Evolutionary conservation across 2,113 vertebrate species (phyloP).

Genomic region (Sinocyclocheilus rhinocerous): DNA sequence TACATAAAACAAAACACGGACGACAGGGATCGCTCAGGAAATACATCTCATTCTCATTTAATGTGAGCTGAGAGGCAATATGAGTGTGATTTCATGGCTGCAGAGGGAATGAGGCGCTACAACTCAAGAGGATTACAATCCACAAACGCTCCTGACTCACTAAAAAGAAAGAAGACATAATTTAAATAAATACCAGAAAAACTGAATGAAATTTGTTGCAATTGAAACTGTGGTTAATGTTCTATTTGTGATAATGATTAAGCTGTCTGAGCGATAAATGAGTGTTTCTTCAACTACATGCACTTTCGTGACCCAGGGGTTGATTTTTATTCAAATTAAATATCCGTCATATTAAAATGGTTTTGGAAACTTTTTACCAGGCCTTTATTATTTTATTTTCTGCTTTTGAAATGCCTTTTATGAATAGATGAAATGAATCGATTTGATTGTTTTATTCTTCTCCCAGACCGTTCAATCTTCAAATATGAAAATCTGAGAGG

Average conservation of each 20-base stretch:
- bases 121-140: constrained; percentile 58
- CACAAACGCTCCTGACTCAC: constrained; percentile 46
- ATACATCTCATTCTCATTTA: constrained; percentile 49
- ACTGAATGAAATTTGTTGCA: constrained; percentile 65
- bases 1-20: constrained; percentile 33
- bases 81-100: constrained; percentile 67
- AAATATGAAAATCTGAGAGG: constrained; percentile 41
- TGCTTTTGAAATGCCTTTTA: neutral
- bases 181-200: constrained; percentile 62
- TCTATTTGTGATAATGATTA: constrained; percentile 64
- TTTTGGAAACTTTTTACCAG: neutral
- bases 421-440: neutral
- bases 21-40: constrained; percentile 18
- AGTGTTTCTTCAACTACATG: neutral
- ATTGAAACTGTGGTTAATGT: constrained; percentile 71
- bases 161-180: constrained; percentile 64
- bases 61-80: constrained; percentile 58
- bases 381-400: neutral
- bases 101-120: constrained; percentile 62
- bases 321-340: neutral
- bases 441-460: neutral
- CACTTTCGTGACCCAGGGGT: neutral
- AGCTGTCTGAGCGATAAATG: constrained; percentile 54
- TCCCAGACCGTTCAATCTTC: neutral
- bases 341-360: neutral